Evolutionary conservation across 2,113 vertebrate species (phyloP).

Genomic region (Sphyrna mokarran): DNA sequence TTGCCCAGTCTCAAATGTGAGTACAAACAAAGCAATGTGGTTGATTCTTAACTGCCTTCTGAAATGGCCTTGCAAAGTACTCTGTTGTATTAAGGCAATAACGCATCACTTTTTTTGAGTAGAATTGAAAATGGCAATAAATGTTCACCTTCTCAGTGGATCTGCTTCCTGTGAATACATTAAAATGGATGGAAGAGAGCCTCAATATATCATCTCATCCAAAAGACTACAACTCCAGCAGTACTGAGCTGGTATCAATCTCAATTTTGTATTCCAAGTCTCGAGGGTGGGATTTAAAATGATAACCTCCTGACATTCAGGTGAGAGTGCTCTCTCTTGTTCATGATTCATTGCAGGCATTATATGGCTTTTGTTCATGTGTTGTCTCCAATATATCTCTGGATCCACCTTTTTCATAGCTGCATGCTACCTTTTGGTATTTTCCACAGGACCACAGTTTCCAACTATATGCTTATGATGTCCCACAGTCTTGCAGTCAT

Average conservation of each 20-base stretch:
- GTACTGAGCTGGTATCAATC: neutral
- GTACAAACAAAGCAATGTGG: neutral
- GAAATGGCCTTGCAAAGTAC: too few relatives aligned
- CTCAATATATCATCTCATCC: neutral
- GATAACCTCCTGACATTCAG: neutral
- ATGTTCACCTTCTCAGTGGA: neutral
- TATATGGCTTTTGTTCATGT: neutral
- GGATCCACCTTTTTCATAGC: neutral
- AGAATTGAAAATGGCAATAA: neutral
- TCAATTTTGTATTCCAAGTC: neutral
- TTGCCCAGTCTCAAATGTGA: neutral
- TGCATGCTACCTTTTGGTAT: neutral
- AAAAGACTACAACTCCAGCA: neutral
- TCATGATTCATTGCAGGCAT: neutral
- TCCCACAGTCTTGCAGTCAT: neutral
- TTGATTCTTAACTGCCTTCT: neutral
- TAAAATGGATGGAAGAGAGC: neutral
- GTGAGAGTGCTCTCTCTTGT: neutral
- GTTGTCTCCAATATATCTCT: neutral
- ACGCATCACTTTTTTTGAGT: neutral
- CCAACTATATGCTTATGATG: neutral
- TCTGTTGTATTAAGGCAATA: too few relatives aligned
- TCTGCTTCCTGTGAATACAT: neutral
- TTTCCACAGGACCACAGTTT: neutral
- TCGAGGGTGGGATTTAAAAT: neutral